A percentile compares a stretch with the other conserved stretches of the same genome.
Evolutionary conservation across 2,797 vertebrate species (phyloP).

Genomic region (Xenops minutus): DNA sequence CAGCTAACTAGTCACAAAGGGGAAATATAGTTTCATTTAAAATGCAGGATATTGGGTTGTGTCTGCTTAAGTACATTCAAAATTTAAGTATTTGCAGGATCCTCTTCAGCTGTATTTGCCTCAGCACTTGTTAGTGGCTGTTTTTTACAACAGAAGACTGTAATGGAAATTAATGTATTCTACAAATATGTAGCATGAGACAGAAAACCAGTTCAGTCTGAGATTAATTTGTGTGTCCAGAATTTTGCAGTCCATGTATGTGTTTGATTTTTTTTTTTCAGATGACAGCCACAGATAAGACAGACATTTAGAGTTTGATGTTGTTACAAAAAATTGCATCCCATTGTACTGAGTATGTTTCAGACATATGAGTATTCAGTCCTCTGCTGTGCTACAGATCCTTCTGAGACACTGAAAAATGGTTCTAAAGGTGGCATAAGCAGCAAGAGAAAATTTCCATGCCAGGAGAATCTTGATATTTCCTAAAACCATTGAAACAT

Average conservation of each 20-base stretch:
- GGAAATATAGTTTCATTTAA: constrained; percentile 54
- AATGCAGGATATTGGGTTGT: constrained; percentile 43
- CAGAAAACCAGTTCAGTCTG: background rate
- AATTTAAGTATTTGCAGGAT: constrained; percentile 38
- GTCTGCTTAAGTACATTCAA: constrained; percentile 43
- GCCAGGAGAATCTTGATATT: background rate
- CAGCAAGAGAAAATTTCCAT: background rate
- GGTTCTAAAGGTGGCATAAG: background rate
- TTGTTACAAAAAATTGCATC: background rate
- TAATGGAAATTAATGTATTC: background rate
- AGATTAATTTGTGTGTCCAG: background rate
- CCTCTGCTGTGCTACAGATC: background rate
- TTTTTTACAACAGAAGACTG: background rate
- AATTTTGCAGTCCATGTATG: background rate
- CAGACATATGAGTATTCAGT: background rate
- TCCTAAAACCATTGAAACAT: background rate
- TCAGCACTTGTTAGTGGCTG: background rate
- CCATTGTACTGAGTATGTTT: background rate
- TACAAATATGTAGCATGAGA: background rate
- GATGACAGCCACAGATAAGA: background rate
- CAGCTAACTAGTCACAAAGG: constrained; percentile 48
- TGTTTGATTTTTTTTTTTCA: background rate
- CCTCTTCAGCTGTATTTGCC: background rate
- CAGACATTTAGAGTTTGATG: background rate
- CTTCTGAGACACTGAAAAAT: background rate